These are phyloP conservation scores for Andrena chrysosceles DNA, from an alignment of 2,888 invertebrate genomes.

Conservation along the genomic window DNA sequence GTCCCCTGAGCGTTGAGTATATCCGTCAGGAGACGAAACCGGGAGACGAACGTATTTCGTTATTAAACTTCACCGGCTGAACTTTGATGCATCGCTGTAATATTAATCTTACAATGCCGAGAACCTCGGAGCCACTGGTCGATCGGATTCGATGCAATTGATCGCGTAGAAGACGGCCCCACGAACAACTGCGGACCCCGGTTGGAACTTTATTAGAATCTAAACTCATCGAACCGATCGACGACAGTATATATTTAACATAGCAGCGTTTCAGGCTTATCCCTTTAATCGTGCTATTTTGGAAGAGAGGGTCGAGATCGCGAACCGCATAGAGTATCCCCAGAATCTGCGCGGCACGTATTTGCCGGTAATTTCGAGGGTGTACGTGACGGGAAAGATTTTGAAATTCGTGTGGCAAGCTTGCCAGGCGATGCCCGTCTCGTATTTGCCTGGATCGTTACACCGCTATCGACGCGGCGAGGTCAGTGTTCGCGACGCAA, in stretches of 20 bases:
- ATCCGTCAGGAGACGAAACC: not conserved
- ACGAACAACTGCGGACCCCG: too few species aligned
- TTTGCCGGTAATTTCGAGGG: constrained; percentile 24
- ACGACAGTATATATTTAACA: not conserved
- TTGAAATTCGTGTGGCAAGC: not conserved
- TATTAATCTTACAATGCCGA: not conserved
- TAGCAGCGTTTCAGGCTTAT: not conserved
- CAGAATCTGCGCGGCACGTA: constrained; percentile 2
- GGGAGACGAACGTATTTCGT: constrained; percentile 11
- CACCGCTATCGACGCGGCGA: constrained; percentile 16
- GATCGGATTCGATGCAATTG: not conserved
- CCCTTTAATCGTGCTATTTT: not conserved
- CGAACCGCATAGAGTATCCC: constrained; percentile 5
- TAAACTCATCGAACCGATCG: not conserved
- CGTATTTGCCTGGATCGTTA: constrained; percentile 3
- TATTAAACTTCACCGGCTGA: constrained; percentile 12
- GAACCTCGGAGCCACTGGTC: not conserved
- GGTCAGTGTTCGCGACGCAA: constrained; percentile 51
- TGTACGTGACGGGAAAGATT: constrained; percentile 34
- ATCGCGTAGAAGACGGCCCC: not conserved
- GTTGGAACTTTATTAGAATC: not conserved
- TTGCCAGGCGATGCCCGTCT: not conserved
- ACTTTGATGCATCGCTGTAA: not conserved
- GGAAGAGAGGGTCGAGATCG: not conserved
- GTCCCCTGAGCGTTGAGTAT: not conserved